These are phyloP conservation scores for Odocoileus virginianus DNA, from an alignment of 2,113 vertebrate genomes.

Conservation along the genomic window DNA sequence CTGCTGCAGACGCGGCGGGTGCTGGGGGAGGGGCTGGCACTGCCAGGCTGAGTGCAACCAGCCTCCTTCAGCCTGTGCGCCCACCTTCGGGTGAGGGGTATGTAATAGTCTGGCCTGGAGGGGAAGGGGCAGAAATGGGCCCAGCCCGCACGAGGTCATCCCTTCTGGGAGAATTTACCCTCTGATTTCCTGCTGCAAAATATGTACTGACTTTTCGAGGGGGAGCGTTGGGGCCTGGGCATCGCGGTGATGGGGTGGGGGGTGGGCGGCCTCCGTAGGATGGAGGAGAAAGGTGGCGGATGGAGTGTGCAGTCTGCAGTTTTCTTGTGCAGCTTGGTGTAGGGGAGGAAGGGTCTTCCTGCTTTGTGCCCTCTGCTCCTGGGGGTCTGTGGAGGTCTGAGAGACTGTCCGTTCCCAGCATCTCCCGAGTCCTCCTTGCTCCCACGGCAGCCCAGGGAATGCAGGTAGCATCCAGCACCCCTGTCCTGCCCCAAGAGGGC, in stretches of 20 bases:
- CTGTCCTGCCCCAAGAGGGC: not conserved
- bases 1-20: not conserved
- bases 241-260: not conserved
- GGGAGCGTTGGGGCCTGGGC: not conserved
- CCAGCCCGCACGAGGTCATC: not conserved
- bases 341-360: not conserved
- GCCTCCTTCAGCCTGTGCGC: not conserved
- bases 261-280: not conserved
- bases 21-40: conserved; percentile 62
- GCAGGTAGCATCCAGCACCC: not conserved
- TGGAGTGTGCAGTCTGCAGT: not conserved
- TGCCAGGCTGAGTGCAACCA: not conserved
- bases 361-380: not conserved
- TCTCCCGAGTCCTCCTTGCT: not conserved
- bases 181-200: not conserved
- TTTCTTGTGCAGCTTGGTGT: not conserved
- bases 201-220: not conserved
- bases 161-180: not conserved
- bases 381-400: not conserved
- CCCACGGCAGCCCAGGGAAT: not conserved
- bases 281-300: not conserved
- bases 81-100: not conserved
- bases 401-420: fast-evolving
- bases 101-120: not conserved
- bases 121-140: not conserved